These are phyloP conservation scores for Archegozetes longisetosus DNA, from an alignment of 1,140 invertebrate species.

Conservation along the genomic window DNA sequence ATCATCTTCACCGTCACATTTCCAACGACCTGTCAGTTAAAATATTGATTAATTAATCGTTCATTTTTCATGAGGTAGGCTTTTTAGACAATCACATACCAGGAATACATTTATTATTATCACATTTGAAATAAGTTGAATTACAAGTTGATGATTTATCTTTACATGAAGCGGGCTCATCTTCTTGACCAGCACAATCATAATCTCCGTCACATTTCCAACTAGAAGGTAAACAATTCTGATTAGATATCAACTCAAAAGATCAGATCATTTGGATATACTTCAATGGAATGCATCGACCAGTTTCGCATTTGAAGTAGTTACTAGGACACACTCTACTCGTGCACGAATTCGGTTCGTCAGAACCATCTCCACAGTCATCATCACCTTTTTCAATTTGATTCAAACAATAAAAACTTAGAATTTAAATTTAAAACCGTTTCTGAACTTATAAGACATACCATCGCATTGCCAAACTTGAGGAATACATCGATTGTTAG, in stretches of 20 bases:
- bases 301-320: conserved; percentile 87
- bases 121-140: conserved; percentile 22
- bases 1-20: conserved; percentile 56
- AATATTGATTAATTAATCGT: no score
- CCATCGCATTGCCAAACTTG: conserved; percentile 75
- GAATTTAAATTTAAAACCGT: no score
- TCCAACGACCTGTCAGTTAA: conserved; percentile 56
- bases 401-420: no score
- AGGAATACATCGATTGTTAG: conserved; percentile 75
- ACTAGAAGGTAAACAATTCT: no score
- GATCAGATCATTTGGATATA: no score
- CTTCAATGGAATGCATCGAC: conserved; percentile 70
- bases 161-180: conserved; percentile 26
- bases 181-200: conserved; percentile 29
- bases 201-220: conserved; percentile 56
- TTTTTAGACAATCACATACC: conserved; percentile 26
- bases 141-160: conserved; percentile 24
- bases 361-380: conserved; percentile 60
- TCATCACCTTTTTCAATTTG: no score
- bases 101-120: conserved; percentile 22
- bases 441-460: no score
- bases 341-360: conserved; percentile 61
- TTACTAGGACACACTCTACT: conserved; percentile 66
- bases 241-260: no score
- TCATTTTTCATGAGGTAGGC: no score